Base-by-base conservation (phyloP, 1,140 invertebrate genomes). In the silkworm (Bombyx mori) region DNA sequence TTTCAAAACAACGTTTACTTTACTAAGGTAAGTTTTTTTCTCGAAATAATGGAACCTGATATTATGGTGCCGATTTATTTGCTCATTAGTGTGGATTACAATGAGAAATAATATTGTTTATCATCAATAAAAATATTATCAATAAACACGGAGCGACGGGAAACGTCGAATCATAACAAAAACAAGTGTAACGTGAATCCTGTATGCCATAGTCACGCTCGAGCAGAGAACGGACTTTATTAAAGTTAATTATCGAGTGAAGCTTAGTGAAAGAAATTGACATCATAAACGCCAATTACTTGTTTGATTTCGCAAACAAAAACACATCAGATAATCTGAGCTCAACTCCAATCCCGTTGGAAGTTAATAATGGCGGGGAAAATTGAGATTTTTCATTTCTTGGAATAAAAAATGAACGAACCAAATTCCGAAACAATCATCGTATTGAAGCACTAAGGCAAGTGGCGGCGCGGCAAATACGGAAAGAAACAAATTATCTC, bases 401-500 rank as follows among this genome's bases (percentile, higher is more conserved):
- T 49, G 44, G 52, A 53, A 51, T n/a, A 52, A 54, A 54, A 54
- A 49, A 48, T 68, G 61, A 65, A 68, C 63, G 63, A 46, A 66
- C 54, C 69, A 65, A 62, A 58, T 67, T 71, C 71, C 55, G 76
- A 75, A 79, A 78, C 74, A 83, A 79, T 80, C 73, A 79, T 76
- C 74, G 68, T 66, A 77, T 74, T 70, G 75, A 75, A 76, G 69
- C 68, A 64, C 63, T 73, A 71, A 82, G 76, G 67, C 68, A 75
- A 76, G 73, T 76, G 71, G 72, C 60, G 54, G 57, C 64, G 61
- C 54, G 68, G 65, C 66, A 75, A 77, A 79, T 68, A 69, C 65
- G 61, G 70, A 75, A 77, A 74, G 74, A 80, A 84, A 81, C 75
- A 83, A 86, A 84, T 84, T 82, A 84, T 79, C 71, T 79, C 68